Base-by-base conservation (phyloP, 2,113 vertebrate species). In the Hystrix cristata region DNA sequence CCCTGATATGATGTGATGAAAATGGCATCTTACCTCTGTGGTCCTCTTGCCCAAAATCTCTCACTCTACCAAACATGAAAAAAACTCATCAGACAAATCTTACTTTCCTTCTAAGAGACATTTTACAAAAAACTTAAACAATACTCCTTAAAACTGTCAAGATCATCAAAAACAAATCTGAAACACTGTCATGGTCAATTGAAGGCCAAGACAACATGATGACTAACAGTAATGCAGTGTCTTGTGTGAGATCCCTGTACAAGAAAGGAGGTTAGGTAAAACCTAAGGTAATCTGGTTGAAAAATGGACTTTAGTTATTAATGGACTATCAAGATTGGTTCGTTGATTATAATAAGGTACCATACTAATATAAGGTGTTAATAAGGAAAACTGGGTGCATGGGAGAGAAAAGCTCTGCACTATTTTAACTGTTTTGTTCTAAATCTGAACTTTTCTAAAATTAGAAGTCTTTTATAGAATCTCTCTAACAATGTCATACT, bases 361-460 rank as follows among this genome's bases (percentile, higher is more conserved):
- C 27, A 4, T 5, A 59, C 38, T 51, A 46, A 19, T 0, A 1
- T 7, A 19, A 31, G n/a, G 18, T 53, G 55, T 21, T 25, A 38
- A 23, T 3, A 27, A 25, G 34, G 29, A 38, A 65, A 84, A 31
- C 7, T 31, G 9, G 0, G 11, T 19, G 1, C 1, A 1, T 15
- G 23, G 8, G 16, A 60, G 5, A 34, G 59, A 23, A 88, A 62
- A 3, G 9, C n/a, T 38, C 48, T 57, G 14, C 34, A 34, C 27
- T 25, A 38, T 19, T 69, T 64, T 79, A 25, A 15, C 6, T 67
- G 21, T 43, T 72, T 29, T 88, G 48, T 79, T 78, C 3, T 88
- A 80, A 69, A 88, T 27, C 21, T 81, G 48, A 86, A 51, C 43
- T 67, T 16, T 43, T 91, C 55, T 89, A 76, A 93, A 95, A 71